phyloP scores from a whole-genome alignment of 2,797 vertebrate species.

The Pipistrellus kuhlii region DNA sequence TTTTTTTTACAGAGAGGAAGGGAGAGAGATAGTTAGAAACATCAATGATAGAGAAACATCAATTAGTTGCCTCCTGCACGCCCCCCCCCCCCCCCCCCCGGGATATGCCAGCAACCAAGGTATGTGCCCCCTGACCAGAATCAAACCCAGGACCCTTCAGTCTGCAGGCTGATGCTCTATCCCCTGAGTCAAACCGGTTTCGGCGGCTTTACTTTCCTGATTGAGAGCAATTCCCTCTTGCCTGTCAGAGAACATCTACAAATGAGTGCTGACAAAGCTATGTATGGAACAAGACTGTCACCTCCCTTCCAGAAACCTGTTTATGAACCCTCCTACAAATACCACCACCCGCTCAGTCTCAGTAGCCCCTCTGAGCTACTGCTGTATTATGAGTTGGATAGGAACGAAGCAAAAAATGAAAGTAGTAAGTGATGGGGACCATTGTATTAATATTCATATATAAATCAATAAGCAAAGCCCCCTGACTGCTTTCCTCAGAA shows the following conservation, averaged over 20 bases:
- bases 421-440: not conserved
- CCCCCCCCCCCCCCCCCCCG: too few species aligned
- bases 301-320: conserved; percentile 22
- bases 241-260: not conserved
- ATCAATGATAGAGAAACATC: too few species aligned
- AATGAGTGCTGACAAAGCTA: conserved; percentile 18
- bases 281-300: not conserved
- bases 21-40: too few species aligned
- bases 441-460: not conserved
- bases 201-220: not conserved
- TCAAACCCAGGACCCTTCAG: too few species aligned
- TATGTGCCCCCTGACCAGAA: too few species aligned
- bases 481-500: not conserved
- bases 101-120: too few species aligned
- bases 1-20: too few species aligned
- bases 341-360: not conserved
- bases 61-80: too few species aligned
- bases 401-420: not conserved
- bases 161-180: too few species aligned
- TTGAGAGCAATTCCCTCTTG: not conserved
- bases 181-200: too few species aligned
- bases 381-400: not conserved
- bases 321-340: not conserved
- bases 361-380: not conserved
- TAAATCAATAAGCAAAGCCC: not conserved